Base-by-base conservation (phyloP, 2,797 vertebrate genomes). In the Chanos chanos region DNA sequence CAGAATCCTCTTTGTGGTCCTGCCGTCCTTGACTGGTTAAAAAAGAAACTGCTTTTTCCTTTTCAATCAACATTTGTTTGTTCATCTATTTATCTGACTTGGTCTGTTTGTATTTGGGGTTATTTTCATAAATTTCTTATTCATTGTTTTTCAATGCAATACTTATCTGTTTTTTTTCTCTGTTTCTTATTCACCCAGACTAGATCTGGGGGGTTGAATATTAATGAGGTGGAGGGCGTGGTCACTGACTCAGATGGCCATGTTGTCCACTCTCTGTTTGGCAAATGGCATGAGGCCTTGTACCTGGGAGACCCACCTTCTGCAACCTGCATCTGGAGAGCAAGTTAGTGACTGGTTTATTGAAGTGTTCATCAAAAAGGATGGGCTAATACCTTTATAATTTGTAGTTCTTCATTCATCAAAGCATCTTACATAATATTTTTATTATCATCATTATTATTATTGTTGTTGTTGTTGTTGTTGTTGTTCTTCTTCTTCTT, bases 211-310 rank as follows among this genome's bases (percentile, higher is more conserved):
- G 94, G 84, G 79, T 91, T 92, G 3, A 89, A 91, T 0, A 88
- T 91, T 56, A 94, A 95, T 8, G 93, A 98, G 77, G 92, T 99
- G 10, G 92, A 99, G 80, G 97, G 92, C 2, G 89, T 91, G 1
- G 79, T 99, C 18, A 86, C 91, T 3, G 89, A 97, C 79, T 81
- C 77, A 22, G 72, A 80, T 0, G 95, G 95, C 3, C 91, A 87
- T 60, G 86, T 90, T 0, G 76, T 95, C 21, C 92, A 92, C 71
- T 87, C 90, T 22, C 79, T 99, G 1, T 98, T 96, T 74, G 97
- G 97, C 43, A 99, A 96, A 76, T 99, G 96, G 96, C 90, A 95
- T 0, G 96, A 99, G 52, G 93, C 91, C 5, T 80, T 99, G 55
- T 98, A 94, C 75, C 91, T 89, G 12, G 94, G 94, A 3, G 87